A percentile compares a stretch with the other conserved stretches of the same genome.
phyloP scores from a whole-genome alignment of 2,797 vertebrate genomes.

The Ptychadena robeensis region DNA sequence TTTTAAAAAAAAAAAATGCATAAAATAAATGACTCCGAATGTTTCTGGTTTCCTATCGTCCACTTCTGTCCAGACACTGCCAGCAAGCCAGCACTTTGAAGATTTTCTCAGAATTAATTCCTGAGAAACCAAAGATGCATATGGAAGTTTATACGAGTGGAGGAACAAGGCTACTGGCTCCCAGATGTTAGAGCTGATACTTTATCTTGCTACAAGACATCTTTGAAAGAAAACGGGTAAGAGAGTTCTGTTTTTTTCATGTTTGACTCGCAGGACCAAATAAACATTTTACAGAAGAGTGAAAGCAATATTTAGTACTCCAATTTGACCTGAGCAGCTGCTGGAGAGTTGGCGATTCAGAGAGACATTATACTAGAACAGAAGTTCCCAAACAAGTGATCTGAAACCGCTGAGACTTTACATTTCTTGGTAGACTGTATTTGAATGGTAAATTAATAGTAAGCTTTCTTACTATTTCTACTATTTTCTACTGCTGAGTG shows the following conservation, averaged over 20 bases:
- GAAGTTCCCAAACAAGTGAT: neutral
- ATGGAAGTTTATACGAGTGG: slow-evolving; percentile 47
- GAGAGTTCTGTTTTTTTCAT: neutral
- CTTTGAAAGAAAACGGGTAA: slow-evolving; percentile 15
- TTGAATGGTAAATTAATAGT: neutral
- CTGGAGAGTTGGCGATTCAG: neutral
- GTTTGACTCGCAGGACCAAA: slow-evolving; percentile 22
- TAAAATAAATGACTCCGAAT: slow-evolving; percentile 20
- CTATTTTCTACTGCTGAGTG: too few relatives aligned
- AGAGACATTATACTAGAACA: neutral
- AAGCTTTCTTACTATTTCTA: too few relatives aligned
- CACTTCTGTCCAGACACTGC: slow-evolving; percentile 16
- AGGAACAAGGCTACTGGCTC: slow-evolving; percentile 30
- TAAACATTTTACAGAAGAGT: slow-evolving; percentile 45
- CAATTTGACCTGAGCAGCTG: neutral
- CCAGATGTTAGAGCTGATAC: slow-evolving; percentile 50
- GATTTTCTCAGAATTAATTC: slow-evolving; percentile 51
- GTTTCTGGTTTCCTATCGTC: slow-evolving; percentile 6
- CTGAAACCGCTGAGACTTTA: neutral
- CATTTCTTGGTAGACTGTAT: too few relatives aligned
- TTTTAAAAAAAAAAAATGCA: slow-evolving; percentile 6
- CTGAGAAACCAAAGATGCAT: slow-evolving; percentile 52
- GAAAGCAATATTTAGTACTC: slow-evolving; percentile 16
- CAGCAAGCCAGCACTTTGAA: slow-evolving; percentile 55
- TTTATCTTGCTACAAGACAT: slow-evolving; percentile 26